Base-by-base conservation (phyloP, 2,888 invertebrate genomes). In the Apotomis capreana region DNA sequence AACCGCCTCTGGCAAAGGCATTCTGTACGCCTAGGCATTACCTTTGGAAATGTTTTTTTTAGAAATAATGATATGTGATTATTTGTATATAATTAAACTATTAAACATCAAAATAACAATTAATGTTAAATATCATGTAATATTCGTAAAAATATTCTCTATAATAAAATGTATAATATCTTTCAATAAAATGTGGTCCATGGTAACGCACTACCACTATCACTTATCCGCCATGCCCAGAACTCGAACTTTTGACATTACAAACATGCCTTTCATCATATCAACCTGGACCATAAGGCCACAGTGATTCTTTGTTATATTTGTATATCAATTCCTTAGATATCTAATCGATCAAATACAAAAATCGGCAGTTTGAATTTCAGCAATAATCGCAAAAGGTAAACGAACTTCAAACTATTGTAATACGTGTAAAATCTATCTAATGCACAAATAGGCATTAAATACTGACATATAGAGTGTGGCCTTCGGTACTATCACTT, bases 1-100 rank as follows among this genome's bases (percentile, higher is more conserved):
- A 26, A 26, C 26, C 26, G 26, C 1, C 26, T 26, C 26, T 26
- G 26, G 26, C 26, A 26, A 26, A 26, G 26, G 26, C 26, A 26
- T 15, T 15, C 15, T 15, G 15, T 26, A 26, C 26, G 26, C 65
- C 73, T 77, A 78, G 77, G 79, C 77, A 79, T 74, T 80, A 15
- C 55, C 26, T 64, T 57, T 71, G 67, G 70, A 69, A 74, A 75
- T 62, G 59, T 70, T 81, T 74, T 78, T 84, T 86, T 89, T 89
- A 89, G 84, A 87, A 87, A 88, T 88, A 89, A 91, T 92, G 91
- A 92, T 92, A 92, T 91, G 92, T 90, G 88, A 82, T 88, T 89
- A 89, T 82, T 84, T 87, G 84, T 88, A 85, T 89, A 89, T 78
- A 83, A 86, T 85, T 87, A 87, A 88, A 86, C 84, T 87, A 87